A percentile compares a stretch with the other conserved stretches of the same genome.
Evolutionary conservation across 2,113 vertebrate genomes (phyloP).

Genomic region (Psophia crepitans): DNA sequence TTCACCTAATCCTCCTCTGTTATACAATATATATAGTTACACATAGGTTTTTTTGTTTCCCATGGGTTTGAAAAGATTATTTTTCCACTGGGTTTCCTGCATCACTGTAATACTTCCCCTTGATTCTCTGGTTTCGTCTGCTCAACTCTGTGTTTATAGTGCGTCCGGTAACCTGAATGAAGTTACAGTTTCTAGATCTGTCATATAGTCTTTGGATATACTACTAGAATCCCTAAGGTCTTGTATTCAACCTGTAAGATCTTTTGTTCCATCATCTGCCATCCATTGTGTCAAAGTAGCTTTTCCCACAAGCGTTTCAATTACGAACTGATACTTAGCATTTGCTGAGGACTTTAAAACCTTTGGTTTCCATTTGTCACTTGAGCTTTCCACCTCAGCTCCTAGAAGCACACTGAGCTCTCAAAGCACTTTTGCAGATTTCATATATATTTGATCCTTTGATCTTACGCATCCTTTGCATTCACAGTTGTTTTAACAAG

Average conservation of each 20-base stretch:
- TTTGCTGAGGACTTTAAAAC: constrained; percentile 22
- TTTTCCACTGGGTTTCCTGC: constrained; percentile 62
- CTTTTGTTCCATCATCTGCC: not conserved
- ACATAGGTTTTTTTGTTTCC: constrained; percentile 12
- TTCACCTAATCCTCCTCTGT: constrained; percentile 55
- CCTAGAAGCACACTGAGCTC: not conserved
- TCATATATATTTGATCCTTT: not conserved
- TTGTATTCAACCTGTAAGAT: constrained; percentile 24
- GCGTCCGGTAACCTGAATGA: not conserved
- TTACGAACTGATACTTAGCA: not conserved
- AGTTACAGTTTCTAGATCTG: constrained; percentile 31
- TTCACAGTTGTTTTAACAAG: constrained; percentile 10
- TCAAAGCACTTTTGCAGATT: constrained; percentile 34
- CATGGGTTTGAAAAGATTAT: constrained; percentile 48
- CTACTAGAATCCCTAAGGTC: not conserved
- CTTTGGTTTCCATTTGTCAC: constrained; percentile 22
- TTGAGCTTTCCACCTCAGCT: not conserved
- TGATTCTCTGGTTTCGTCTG: constrained; percentile 43
- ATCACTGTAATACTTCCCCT: constrained; percentile 38
- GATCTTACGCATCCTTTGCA: constrained; percentile 9
- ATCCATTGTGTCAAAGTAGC: not conserved
- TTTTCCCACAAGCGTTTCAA: constrained; percentile 7
- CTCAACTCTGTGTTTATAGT: not conserved
- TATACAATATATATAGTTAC: constrained; percentile 48
- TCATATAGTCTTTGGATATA: constrained; percentile 3